Conservation (phyloP, 2,113 vertebrate genomes). For the Meriones unguiculatus region DNA sequence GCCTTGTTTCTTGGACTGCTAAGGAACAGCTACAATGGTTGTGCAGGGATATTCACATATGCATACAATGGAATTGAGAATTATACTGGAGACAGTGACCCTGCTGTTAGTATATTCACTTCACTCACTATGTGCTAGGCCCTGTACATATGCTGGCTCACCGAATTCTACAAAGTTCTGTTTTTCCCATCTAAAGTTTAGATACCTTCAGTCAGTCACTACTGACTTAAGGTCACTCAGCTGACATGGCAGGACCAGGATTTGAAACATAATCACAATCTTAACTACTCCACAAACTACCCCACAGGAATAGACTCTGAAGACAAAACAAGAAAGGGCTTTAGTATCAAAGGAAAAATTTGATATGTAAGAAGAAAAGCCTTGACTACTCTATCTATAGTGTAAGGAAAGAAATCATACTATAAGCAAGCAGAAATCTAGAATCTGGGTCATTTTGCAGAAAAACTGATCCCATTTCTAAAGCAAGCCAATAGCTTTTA, state of each 20-base stretch:
- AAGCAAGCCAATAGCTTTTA: background rate
- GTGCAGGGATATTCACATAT: background rate
- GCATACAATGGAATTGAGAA: background rate
- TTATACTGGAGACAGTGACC: background rate
- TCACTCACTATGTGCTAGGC: background rate
- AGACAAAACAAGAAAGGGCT: slow-evolving; percentile 33
- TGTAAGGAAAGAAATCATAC: background rate
- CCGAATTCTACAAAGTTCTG: background rate
- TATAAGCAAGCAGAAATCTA: background rate
- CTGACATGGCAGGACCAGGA: background rate
- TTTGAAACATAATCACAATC: background rate
- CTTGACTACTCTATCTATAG: background rate
- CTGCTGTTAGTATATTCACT: background rate
- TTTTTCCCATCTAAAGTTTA: background rate
- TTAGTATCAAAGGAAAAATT: background rate
- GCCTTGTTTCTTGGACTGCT: background rate
- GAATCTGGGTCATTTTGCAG: background rate
- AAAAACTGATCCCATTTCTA: background rate
- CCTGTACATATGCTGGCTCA: background rate
- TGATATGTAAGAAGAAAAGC: background rate
- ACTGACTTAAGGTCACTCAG: background rate
- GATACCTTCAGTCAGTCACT: background rate
- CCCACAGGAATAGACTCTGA: background rate
- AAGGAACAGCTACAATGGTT: background rate
- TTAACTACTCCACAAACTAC: background rate